A percentile compares a stretch with the other conserved stretches of the same genome.
phyloP scores from a whole-genome alignment of 2,888 invertebrate species.

The Acanthosoma haemorrhoidale region DNA sequence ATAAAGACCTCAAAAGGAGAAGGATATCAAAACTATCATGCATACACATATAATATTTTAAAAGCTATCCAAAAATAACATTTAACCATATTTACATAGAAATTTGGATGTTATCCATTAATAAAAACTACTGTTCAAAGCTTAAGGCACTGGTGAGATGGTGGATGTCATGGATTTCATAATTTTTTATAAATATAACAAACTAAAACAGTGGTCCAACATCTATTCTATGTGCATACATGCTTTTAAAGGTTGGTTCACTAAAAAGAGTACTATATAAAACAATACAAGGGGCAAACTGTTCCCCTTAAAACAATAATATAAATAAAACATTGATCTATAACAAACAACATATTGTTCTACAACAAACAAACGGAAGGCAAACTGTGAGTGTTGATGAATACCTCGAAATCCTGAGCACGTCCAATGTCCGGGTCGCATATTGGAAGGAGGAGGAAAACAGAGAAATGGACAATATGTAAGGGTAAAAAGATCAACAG shows the following conservation, averaged over 20 bases:
- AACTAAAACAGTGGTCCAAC: conserved; percentile 40
- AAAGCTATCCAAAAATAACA: conserved; percentile 9
- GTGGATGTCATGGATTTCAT: conserved; percentile 41
- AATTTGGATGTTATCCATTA: conserved; percentile 44
- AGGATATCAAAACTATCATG: not conserved
- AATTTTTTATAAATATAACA: conserved; percentile 35
- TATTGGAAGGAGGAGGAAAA: conserved; percentile 45
- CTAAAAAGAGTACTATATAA: conserved; percentile 32
- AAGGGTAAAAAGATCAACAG: conserved; percentile 51
- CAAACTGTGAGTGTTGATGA: conserved; percentile 45
- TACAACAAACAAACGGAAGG: conserved; percentile 41
- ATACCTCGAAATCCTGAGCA: conserved; percentile 82
- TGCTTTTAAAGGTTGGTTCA: conserved; percentile 37
- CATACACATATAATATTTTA: conserved; percentile 2
- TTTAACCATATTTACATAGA: conserved; percentile 34
- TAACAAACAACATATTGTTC: conserved; percentile 38
- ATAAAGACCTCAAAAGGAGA: conserved; percentile 16
- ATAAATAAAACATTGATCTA: conserved; percentile 31
- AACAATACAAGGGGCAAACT: conserved; percentile 26
- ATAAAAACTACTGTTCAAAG: conserved; percentile 41
- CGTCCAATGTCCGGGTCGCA: conserved; percentile 47
- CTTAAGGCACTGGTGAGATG: conserved; percentile 44
- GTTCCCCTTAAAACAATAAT: conserved; percentile 23
- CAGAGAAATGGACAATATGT: conserved; percentile 46
- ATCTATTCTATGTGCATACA: conserved; percentile 39